Conservation (phyloP, 2,113 vertebrate species). For the Tupaia chinensis region DNA sequence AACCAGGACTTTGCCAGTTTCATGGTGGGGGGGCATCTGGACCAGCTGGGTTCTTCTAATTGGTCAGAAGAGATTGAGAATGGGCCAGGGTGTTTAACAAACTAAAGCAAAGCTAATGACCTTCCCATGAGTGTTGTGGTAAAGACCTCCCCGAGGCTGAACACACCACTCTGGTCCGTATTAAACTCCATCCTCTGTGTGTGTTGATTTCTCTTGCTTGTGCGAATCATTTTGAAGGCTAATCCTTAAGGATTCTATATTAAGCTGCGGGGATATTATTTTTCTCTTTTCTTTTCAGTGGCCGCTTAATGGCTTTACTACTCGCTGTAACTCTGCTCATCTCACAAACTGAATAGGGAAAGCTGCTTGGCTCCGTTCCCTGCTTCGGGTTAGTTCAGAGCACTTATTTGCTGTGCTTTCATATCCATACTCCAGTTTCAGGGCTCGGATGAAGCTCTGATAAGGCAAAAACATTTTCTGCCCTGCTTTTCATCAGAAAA, state of each 20-base stretch:
- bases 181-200: background rate
- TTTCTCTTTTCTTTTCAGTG: conserved; percentile 21
- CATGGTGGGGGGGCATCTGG: background rate
- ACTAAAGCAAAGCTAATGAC: background rate
- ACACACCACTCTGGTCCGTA: background rate
- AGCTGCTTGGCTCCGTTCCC: background rate
- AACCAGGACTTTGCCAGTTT: background rate
- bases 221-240: background rate
- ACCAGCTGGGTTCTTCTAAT: background rate
- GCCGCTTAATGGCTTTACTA: background rate
- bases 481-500: conserved; percentile 18
- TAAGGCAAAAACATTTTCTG: background rate
- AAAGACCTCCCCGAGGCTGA: background rate
- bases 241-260: background rate
- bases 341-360: background rate
- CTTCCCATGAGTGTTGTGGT: background rate
- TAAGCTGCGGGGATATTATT: background rate
- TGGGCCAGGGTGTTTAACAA: fast-evolving
- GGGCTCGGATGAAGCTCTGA: background rate
- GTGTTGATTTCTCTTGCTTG: background rate
- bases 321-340: background rate
- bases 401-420: background rate
- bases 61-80: background rate
- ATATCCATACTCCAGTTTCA: background rate
- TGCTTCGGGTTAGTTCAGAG: background rate